Percentiles rank a stretch among this genome's conserved stretches.
These are phyloP conservation scores for Leptura quadrifasciata DNA, from an alignment of 2,888 invertebrate species.

Conservation along the genomic window DNA sequence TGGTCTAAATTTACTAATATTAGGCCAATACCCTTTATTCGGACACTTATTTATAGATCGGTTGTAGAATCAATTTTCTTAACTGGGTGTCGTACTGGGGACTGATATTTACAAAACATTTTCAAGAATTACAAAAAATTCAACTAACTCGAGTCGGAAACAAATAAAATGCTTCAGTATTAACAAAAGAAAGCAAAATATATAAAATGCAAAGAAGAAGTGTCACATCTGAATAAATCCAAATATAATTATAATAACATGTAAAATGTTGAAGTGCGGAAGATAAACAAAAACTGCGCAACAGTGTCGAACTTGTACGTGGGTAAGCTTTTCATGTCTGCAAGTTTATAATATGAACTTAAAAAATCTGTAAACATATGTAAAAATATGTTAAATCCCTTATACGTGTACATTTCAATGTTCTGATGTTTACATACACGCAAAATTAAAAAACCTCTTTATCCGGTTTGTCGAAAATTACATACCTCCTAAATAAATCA, in stretches of 20 bases:
- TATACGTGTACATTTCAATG: not conserved
- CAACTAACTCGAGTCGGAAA: too few relatives aligned
- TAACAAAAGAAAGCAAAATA: slow-evolving; percentile 9
- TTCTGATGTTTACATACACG: not conserved
- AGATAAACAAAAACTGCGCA: slow-evolving; percentile 13
- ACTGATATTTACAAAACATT: not conserved
- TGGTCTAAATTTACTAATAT: slow-evolving; percentile 23
- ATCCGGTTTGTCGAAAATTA: too few relatives aligned
- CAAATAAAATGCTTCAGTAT: too few relatives aligned
- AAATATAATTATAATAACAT: not conserved
- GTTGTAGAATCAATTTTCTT: slow-evolving; percentile 17
- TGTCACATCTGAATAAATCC: not conserved
- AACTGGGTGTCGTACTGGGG: not conserved
- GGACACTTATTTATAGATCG: slow-evolving; percentile 27
- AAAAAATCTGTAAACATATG: not conserved
- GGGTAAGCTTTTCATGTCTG: not conserved
- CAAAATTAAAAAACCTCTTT: too few relatives aligned
- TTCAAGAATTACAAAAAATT: not conserved
- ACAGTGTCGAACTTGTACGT: not conserved
- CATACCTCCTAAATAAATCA: too few relatives aligned
- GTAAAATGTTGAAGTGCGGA: not conserved
- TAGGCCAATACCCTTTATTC: slow-evolving; percentile 25
- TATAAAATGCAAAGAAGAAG: not conserved
- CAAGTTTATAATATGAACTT: not conserved
- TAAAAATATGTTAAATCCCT: not conserved